A percentile compares a stretch with the other conserved stretches of the same genome.
phyloP scores from a whole-genome alignment of 2,888 invertebrate species.

The Crepidodera aurea region DNA sequence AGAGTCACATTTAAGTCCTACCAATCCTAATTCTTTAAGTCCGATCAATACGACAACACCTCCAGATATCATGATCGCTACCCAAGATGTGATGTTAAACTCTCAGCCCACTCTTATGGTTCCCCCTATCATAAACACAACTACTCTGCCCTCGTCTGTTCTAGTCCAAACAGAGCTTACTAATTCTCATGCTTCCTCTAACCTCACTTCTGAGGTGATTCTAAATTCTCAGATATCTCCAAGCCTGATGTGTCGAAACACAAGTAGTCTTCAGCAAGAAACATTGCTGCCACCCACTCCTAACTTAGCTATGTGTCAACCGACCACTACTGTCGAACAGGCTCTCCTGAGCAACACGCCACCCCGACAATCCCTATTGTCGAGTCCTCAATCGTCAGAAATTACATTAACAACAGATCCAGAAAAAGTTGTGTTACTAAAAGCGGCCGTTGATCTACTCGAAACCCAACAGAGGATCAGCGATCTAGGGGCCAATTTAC shows the following conservation, averaged over 20 bases:
- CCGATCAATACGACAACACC: slow-evolving; percentile 27
- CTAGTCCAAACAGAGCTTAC: slow-evolving; percentile 55
- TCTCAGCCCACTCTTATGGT: slow-evolving; percentile 52
- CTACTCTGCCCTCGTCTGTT: slow-evolving; percentile 47
- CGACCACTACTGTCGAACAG: slow-evolving; percentile 49
- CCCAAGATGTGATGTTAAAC: slow-evolving; percentile 60
- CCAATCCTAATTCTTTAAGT: slow-evolving; percentile 45
- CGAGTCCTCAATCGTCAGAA: slow-evolving; percentile 40
- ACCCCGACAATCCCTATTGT: slow-evolving; percentile 29
- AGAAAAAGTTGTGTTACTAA: slow-evolving; percentile 78
- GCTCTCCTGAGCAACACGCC: slow-evolving; percentile 37
- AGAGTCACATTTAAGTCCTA: slow-evolving; percentile 63
- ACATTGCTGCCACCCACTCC: slow-evolving; percentile 41
- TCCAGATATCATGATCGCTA: slow-evolving; percentile 46
- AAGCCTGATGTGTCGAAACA: slow-evolving; percentile 65
- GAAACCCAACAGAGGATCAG: slow-evolving; percentile 70
- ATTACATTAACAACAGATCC: slow-evolving; percentile 64
- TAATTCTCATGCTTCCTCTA: slow-evolving; percentile 54
- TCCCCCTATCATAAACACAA: slow-evolving; percentile 51
- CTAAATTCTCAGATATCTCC: slow-evolving; percentile 70
- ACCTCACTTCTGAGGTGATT: slow-evolving; percentile 68
- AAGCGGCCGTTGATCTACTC: slow-evolving; percentile 76
- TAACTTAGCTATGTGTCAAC: slow-evolving; percentile 46
- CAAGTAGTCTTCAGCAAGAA: slow-evolving; percentile 47
- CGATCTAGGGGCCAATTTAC: slow-evolving; percentile 53